Evolutionary conservation across 2,888 invertebrate genomes (phyloP).

Genomic region (Acleris laterana): DNA sequence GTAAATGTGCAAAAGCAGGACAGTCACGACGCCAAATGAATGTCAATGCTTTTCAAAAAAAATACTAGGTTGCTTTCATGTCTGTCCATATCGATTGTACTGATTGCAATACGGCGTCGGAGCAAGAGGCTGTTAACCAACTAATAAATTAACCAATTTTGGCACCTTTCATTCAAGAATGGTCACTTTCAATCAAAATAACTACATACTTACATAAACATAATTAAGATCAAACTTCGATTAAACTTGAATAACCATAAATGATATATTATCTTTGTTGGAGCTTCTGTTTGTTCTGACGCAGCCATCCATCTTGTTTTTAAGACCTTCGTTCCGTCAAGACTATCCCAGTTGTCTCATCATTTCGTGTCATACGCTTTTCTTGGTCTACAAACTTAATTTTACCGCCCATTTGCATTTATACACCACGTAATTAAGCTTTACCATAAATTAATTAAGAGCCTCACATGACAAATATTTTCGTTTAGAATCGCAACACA

Average conservation of each 20-base stretch:
- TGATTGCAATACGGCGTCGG: no score
- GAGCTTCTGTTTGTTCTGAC: conserved; percentile 17
- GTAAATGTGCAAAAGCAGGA: no score
- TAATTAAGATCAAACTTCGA: conserved; percentile 24
- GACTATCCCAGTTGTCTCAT: conserved; percentile 22
- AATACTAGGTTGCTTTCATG: no score
- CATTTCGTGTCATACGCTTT: conserved; percentile 11
- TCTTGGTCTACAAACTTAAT: conserved; percentile 1
- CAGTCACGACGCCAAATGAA: no score
- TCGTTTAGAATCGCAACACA: conserved; percentile 22
- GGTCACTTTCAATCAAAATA: no score
- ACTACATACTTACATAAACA: background rate
- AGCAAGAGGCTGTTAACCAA: no score
- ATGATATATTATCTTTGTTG: conserved; percentile 19
- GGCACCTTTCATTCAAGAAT: no score
- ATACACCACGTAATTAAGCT: conserved; percentile 10
- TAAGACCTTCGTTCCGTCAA: conserved; percentile 21
- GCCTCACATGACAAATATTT: conserved; percentile 9
- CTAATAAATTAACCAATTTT: no score
- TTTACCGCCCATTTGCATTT: conserved; percentile 3
- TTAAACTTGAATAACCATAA: conserved; percentile 25
- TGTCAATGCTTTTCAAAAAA: no score
- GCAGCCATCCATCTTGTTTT: conserved; percentile 32
- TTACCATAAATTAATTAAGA: conserved; percentile 21
- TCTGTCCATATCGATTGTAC: no score